Evolutionary conservation across 2,888 invertebrate genomes (phyloP).

Genomic region (Ernsta delagoae): DNA sequence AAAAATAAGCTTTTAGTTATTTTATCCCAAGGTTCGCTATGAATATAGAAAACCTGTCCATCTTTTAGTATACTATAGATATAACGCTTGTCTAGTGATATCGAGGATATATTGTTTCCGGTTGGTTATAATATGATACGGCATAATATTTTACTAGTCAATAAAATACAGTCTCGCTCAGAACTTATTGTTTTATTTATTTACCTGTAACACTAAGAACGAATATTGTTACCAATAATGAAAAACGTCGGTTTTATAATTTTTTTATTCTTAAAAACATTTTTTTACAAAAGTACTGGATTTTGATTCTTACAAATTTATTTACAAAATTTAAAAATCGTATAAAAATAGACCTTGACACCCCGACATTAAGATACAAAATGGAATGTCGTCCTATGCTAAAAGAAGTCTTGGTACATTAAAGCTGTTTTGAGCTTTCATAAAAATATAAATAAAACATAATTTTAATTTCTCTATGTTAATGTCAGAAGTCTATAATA

Average conservation of each 20-base stretch:
- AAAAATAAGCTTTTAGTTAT: neutral
- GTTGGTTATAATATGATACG: slow-evolving; percentile 62
- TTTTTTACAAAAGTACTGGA: slow-evolving; percentile 61
- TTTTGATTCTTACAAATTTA: slow-evolving; percentile 56
- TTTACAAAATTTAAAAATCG: slow-evolving; percentile 64
- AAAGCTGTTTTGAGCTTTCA: slow-evolving; percentile 52
- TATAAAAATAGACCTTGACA: slow-evolving; percentile 60
- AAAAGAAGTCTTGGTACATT: slow-evolving; percentile 57
- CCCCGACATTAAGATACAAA: slow-evolving; percentile 50
- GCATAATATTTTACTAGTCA: slow-evolving; percentile 84
- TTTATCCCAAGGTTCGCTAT: slow-evolving; percentile 36
- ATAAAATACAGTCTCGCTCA: slow-evolving; percentile 76
- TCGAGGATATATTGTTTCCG: slow-evolving; percentile 46
- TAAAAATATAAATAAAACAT: slow-evolving; percentile 13
- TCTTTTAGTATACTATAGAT: slow-evolving; percentile 63
- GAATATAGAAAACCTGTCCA: slow-evolving; percentile 63
- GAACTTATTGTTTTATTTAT: slow-evolving; percentile 42
- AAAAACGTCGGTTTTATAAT: no score
- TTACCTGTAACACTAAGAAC: neutral
- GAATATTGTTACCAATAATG: no score
- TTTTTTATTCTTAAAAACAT: slow-evolving; percentile 69
- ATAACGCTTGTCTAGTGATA: slow-evolving; percentile 51
- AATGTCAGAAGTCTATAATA: slow-evolving; percentile 1
- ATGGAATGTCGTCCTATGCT: slow-evolving; percentile 50
- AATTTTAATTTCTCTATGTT: slow-evolving; percentile 10